Evolutionary conservation across 2,888 invertebrate species (phyloP).

Genomic region (Caenorhabditis wallacei): DNA sequence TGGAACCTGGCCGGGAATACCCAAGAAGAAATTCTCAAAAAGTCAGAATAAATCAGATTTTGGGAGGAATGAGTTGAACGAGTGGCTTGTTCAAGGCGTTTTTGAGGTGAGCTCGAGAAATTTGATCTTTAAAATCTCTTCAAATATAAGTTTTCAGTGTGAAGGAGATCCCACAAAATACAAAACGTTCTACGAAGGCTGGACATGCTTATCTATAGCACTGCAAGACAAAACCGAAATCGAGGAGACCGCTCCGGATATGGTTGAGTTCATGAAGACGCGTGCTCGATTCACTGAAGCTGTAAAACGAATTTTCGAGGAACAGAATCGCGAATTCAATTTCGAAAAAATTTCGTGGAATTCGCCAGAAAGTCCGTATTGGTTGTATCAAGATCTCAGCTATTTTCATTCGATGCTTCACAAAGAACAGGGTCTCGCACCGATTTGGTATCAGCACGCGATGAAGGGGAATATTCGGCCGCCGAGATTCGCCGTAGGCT

Average conservation of each 20-base stretch:
- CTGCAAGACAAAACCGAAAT: background rate
- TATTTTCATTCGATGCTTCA: slow-evolving; percentile 42
- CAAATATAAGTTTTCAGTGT: slow-evolving; percentile 23
- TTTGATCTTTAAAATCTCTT: background rate
- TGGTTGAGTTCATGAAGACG: background rate
- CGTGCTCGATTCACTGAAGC: background rate
- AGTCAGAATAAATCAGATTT: background rate
- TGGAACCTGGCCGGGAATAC: slow-evolving; percentile 7
- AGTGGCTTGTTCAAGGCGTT: slow-evolving; percentile 26
- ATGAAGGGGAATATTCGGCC: background rate
- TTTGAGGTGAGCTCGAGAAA: slow-evolving; percentile 20
- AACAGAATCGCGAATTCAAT: background rate
- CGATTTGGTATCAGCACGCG: slow-evolving; percentile 31
- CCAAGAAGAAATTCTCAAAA: slow-evolving; percentile 5
- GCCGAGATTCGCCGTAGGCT: slow-evolving; percentile 17
- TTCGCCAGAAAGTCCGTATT: slow-evolving; percentile 6
- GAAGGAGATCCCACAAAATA: background rate
- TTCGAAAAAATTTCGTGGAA: background rate
- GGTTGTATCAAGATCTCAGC: slow-evolving; percentile 36
- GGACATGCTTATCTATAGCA: background rate
- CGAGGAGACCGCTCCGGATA: background rate
- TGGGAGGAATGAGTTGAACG: background rate
- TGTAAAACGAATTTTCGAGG: background rate
- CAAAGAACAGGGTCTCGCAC: slow-evolving; percentile 6
- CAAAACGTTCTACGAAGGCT: slow-evolving; percentile 47